Evolutionary conservation across 2,797 vertebrate species (phyloP).

Genomic region (Microchirus variegatus): DNA sequence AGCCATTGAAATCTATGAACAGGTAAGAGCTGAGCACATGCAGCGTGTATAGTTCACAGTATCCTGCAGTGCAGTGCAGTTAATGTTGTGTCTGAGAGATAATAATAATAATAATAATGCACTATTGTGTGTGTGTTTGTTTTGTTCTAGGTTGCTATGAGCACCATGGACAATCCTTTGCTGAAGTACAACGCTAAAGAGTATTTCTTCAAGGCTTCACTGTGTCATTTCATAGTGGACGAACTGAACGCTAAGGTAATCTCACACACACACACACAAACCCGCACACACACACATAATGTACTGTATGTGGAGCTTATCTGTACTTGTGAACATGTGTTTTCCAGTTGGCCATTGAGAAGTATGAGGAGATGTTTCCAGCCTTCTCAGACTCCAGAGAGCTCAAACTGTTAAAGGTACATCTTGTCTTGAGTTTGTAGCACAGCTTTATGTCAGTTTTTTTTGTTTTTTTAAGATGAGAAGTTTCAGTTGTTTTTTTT

Average conservation of each 20-base stretch:
- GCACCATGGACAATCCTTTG: conserved; percentile 92
- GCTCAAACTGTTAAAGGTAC: conserved; percentile 87
- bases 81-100: too few species aligned
- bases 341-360: conserved; percentile 90
- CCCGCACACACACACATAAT: conserved; percentile 4
- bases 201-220: conserved; percentile 92
- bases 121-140: conserved; percentile 2
- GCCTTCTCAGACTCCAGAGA: conserved; percentile 95
- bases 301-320: background rate
- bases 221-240: conserved; percentile 94
- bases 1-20: conserved; percentile 93
- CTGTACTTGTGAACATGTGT: conserved; percentile 3
- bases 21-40: conserved; percentile 75
- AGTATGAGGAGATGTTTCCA: conserved; percentile 97
- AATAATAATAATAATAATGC: background rate
- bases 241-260: conserved; percentile 92
- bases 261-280: conserved; percentile 3
- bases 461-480: too few species aligned
- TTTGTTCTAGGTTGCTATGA: conserved; percentile 87
- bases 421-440: background rate
- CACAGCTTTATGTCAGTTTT: background rate
- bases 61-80: background rate
- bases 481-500: too few species aligned
- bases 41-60: background rate
- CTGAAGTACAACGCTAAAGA: conserved; percentile 94